These are phyloP conservation scores for Perithous albicinctus DNA, from an alignment of 2,888 invertebrate genomes.

Conservation along the genomic window DNA sequence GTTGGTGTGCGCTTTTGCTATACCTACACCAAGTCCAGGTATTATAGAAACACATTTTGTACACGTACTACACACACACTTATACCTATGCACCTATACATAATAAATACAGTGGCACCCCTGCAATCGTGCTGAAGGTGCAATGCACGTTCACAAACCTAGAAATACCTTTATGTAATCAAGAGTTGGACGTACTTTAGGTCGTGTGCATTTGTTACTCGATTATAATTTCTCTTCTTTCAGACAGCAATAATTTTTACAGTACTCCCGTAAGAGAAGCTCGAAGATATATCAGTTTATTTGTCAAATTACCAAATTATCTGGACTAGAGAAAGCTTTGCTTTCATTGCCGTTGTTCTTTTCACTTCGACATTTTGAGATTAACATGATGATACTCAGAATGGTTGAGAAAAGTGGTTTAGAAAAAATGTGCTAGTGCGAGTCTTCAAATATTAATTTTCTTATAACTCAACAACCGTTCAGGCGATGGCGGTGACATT, in stretches of 20 bases:
- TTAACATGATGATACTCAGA: too few relatives aligned
- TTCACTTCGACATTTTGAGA: too few relatives aligned
- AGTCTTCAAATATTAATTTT: too few relatives aligned
- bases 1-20: constrained; percentile 39
- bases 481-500: too few relatives aligned
- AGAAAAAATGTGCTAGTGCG: too few relatives aligned
- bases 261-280: not conserved
- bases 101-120: constrained; percentile 26
- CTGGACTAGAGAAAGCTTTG: too few relatives aligned
- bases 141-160: constrained; percentile 47
- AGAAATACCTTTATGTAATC: constrained; percentile 52
- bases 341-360: too few relatives aligned
- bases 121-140: not conserved
- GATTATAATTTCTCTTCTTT: not conserved
- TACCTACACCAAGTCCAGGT: constrained; percentile 21
- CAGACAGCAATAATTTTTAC: not conserved
- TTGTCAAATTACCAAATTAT: too few relatives aligned
- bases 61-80: constrained; percentile 39
- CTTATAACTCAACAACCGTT: too few relatives aligned
- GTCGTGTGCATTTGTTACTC: not conserved
- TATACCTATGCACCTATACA: constrained; percentile 25
- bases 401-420: too few relatives aligned
- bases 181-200: constrained; percentile 10
- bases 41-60: constrained; percentile 55
- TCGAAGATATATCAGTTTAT: not conserved